A percentile compares a stretch with the other conserved stretches of the same genome.
phyloP scores from a whole-genome alignment of 2,888 invertebrate genomes.

The Pheosia gnoma region DNA sequence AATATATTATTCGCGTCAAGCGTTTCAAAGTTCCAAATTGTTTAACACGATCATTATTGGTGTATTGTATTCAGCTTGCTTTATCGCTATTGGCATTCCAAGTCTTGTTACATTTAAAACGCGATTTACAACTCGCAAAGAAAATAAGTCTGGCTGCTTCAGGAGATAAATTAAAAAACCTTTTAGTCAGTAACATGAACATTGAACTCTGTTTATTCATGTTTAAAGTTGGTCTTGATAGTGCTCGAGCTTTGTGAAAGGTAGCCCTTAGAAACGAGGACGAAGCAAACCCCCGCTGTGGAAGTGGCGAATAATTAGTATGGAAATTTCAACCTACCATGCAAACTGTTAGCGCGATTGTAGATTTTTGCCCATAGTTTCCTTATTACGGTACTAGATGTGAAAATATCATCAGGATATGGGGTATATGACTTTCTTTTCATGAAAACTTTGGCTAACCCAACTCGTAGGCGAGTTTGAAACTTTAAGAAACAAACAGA shows the following conservation, averaged over 20 bases:
- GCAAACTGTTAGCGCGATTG: slow-evolving; percentile 17
- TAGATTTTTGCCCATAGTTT: slow-evolving; percentile 14
- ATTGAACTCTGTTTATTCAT: slow-evolving; percentile 12
- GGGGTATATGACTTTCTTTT: not conserved
- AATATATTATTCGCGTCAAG: slow-evolving; percentile 15
- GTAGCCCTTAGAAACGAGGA: slow-evolving; percentile 26
- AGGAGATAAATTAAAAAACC: not conserved
- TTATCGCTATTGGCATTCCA: not conserved
- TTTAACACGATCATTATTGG: slow-evolving; percentile 10
- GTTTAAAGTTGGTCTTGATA: slow-evolving; percentile 13
- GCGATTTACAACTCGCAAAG: not conserved
- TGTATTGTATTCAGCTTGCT: slow-evolving; percentile 2
- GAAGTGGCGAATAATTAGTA: slow-evolving; percentile 38
- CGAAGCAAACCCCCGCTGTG: slow-evolving; percentile 21
- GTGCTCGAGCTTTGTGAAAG: slow-evolving; percentile 22
- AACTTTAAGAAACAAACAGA: too few relatives aligned
- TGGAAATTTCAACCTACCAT: slow-evolving; percentile 37
- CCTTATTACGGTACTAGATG: slow-evolving; percentile 10
- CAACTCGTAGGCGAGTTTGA: too few relatives aligned
- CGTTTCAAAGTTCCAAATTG: slow-evolving; percentile 13
- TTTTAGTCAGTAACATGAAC: slow-evolving; percentile 1
- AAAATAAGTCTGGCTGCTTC: not conserved
- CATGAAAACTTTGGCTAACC: too few relatives aligned
- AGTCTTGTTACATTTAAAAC: not conserved
- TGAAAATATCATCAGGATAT: not conserved